phyloP scores from a whole-genome alignment of 2,113 vertebrate genomes.

The Herpailurus yagouaroundi region DNA sequence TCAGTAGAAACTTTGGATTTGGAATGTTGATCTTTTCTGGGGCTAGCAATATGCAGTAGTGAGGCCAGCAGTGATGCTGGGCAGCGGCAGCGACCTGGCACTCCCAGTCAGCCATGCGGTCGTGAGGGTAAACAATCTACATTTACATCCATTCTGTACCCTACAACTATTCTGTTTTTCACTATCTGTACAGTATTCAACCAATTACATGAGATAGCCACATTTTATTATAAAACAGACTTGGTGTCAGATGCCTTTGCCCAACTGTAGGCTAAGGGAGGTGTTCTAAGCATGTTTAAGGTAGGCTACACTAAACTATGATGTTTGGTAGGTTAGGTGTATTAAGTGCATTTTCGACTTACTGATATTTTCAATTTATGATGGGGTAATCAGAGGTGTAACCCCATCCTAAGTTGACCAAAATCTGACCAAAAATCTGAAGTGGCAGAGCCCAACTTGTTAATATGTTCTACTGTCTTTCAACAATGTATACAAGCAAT shows the following conservation, averaged over 20 bases:
- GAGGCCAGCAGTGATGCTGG: background rate
- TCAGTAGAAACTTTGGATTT: background rate
- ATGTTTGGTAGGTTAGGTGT: background rate
- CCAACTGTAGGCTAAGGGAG: background rate
- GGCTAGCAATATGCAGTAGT: background rate
- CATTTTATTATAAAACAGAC: background rate
- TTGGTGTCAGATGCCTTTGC: background rate
- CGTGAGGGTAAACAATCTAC: background rate
- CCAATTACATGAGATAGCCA: background rate
- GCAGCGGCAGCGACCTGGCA: background rate
- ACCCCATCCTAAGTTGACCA: background rate
- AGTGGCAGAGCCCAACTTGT: conserved; percentile 1
- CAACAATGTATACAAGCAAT: conserved; percentile 4
- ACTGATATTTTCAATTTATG: background rate
- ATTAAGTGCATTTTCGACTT: background rate
- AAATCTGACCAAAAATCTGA: background rate
- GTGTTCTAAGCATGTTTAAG: background rate
- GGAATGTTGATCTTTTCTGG: background rate
- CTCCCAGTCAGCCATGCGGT: background rate
- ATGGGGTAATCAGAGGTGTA: background rate
- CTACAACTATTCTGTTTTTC: background rate
- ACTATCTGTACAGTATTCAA: background rate
- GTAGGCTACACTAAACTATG: background rate
- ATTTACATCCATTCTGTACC: background rate
- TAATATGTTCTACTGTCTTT: conserved; percentile 5